Evolutionary conservation across 1,140 invertebrate genomes (phyloP), one percentile per base, ranked within the genome.

Genomic region (Eriosoma lanigerum): DNA sequence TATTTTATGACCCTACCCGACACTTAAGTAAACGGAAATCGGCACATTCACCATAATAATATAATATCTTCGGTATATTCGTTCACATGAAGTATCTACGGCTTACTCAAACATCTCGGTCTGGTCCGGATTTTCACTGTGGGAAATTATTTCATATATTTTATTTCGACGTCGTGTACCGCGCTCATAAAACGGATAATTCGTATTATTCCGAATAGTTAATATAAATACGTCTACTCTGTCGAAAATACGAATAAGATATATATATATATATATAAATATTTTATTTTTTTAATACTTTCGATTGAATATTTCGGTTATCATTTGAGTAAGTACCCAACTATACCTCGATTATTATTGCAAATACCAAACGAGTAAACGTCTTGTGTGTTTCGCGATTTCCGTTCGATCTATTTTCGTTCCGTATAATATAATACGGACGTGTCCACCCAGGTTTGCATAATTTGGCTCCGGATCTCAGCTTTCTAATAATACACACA

Each of bases 401-500:
- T 62, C 56, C 54, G 54, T 78, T 48, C 75, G 54, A 52, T 78
- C 75, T 78, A 78, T 78, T 78, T 38, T 78, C 38, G 54, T 56
- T 78, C 75, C 6, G 21, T 19, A 38, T 17, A 24, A 38, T 38
- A 38, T 38, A 38, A 38, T 38, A 8, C 32, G 32, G 32, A 38
- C 32, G 66, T 68, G 66, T 76, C 73, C 73, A 56, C 32, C 73
- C 52, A 54, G 50, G 54, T 76, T 21, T 48, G 56, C 75, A 78
- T 78, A 48, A 62, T 48, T 78, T 78, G 75, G 75, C 75, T 78
- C 75, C 9, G 56, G 44, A 6, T 60, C 21, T 21, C 17, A 26
- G 44, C 38, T 48, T 60, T 78, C 75, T 78, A 78, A 78, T 78
- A 32, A 78, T 78, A 78, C 75, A 13, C 38, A 21, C 75, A 62